Evolutionary conservation across 2,113 vertebrate genomes (phyloP), one percentile per base, ranked within the genome.

Genomic region (Pyxicephalus adspersus): DNA sequence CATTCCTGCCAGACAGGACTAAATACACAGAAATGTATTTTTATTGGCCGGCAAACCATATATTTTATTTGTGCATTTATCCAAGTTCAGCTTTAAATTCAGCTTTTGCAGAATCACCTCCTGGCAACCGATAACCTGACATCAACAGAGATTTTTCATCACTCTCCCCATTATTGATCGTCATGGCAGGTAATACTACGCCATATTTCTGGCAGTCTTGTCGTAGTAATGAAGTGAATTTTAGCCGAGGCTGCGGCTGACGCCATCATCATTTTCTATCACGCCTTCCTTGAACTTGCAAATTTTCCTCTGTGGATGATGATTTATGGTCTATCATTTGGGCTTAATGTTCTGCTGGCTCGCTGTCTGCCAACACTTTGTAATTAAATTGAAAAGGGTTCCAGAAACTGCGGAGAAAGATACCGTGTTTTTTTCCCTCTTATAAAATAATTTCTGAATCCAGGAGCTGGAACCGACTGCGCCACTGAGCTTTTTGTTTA

Each of bases 351-450:
- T 70, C 54, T 31, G 9, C 28, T 55, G 75, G 75, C 76, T 13
- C 17, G 3, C 18, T 5, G 23, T 52, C 77, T 28, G 6, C 66
- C 58, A 18, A 20, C 65, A 28, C 25, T 61, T 72, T 61, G 38
- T 50, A 31, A 71, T 80, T 71, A 71, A 71, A 80, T 63, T 80
- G 77, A 70, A 72, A 15, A 78, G 52, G 34, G 20, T 25, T 78
- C 29, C 22, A 38, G 64, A 78, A 57, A 31, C 25, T 22, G 25
- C 19, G 5, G 9, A 28, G 45, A 7, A 29, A 54, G 16, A 17
- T 26, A 51, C 38, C 31, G 20, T 29, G 11, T 45, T 8, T 64
- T 51, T 25, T 1, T 1, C 38, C 20, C 23, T 29, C 19, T 73
- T 4, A 19, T 25, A 34, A n/a, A 52, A 29, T 54, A 9, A 55